phyloP scores from a whole-genome alignment of 2,888 invertebrate genomes.

The Gastrophysa polygoni region DNA sequence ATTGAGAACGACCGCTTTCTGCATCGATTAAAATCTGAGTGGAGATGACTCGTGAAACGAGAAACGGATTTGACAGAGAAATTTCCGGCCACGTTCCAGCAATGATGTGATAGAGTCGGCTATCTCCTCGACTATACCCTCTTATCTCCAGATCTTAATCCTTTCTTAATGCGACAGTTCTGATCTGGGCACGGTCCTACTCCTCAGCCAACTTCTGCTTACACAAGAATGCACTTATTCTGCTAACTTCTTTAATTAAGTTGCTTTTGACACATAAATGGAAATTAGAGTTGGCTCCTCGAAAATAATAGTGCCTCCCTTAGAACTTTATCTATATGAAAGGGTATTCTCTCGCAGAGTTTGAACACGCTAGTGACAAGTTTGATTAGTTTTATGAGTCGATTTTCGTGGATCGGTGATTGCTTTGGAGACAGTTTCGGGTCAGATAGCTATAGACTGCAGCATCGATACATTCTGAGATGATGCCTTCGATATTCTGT shows the following conservation, averaged over 20 bases:
- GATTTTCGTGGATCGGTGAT: conserved; percentile 10
- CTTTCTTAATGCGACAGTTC: conserved; percentile 48
- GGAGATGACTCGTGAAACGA: too few relatives aligned
- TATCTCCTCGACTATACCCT: conserved; percentile 21
- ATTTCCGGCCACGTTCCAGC: too few relatives aligned
- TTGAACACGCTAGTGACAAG: conserved; percentile 36
- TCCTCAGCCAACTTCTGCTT: conserved; percentile 49
- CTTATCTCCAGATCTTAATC: conserved; percentile 38
- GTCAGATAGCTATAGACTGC: too few relatives aligned
- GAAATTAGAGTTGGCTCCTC: conserved; percentile 51
- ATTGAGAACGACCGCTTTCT: too few relatives aligned
- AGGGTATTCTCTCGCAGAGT: conserved; percentile 31
- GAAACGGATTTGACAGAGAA: too few relatives aligned
- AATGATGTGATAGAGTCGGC: conserved; percentile 11
- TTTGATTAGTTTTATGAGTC: conserved; percentile 33
- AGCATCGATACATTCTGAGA: neutral
- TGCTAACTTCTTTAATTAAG: conserved; percentile 58
- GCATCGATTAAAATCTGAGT: too few relatives aligned
- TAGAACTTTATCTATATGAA: conserved; percentile 39
- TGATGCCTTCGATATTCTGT: neutral
- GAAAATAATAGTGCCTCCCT: conserved; percentile 48
- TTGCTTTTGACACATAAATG: conserved; percentile 56
- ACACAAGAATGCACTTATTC: conserved; percentile 59
- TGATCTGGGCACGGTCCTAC: conserved; percentile 46
- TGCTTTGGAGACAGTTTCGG: neutral